Base-by-base conservation (phyloP, 2,797 vertebrate species). In the Sebastolobus altivelis region DNA sequence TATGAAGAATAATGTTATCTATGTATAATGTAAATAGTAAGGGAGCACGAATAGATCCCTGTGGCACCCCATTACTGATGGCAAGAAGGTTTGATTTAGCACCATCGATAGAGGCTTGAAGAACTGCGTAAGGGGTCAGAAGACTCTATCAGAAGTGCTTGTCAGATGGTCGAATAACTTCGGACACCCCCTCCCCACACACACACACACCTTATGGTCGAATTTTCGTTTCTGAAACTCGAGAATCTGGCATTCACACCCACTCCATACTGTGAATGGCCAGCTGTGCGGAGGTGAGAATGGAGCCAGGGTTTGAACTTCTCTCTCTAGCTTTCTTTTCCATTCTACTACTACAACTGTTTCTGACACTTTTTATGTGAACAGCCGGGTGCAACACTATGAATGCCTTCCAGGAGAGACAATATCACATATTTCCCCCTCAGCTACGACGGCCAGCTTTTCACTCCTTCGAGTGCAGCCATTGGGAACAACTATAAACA, bases 11-110 rank as follows among this genome's bases (percentile, higher is more conserved):
- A 67, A 67, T 63, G 59, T 38, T 43, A 58, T 69, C 40, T 40
- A 58, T 72, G 18, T 43, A 22, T 67, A 37, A 72, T 16, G 7
- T 63, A 56, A 71, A 76, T 60, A 73, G 10, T 58, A 79, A 54
- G 22, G 70, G 38, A 56, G 25, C 55, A 12, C 55, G 5, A 43
- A 62, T 11, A 65, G 33, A 46, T 10, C 49, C 31, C 8, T 79
- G 72, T 2, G 35, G 63, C n/a, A 49, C 40, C 25, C 43, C 49
- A 49, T 59, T 20, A 71, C 11, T 61, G n/a, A 65, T 62, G 27
- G 43, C 6, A 56, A 71, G 9, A 56, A 68, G 9, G n/a, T 9
- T 69, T 67, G 59, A 80, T 66, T 65, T 35, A 58, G 35, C n/a
- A 60, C 37, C 59, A 31, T 31, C 31, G 20, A 62, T 62, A 12